Evolutionary conservation across 2,797 vertebrate species (phyloP).

Genomic region (Centroberyx gerrardi): DNA sequence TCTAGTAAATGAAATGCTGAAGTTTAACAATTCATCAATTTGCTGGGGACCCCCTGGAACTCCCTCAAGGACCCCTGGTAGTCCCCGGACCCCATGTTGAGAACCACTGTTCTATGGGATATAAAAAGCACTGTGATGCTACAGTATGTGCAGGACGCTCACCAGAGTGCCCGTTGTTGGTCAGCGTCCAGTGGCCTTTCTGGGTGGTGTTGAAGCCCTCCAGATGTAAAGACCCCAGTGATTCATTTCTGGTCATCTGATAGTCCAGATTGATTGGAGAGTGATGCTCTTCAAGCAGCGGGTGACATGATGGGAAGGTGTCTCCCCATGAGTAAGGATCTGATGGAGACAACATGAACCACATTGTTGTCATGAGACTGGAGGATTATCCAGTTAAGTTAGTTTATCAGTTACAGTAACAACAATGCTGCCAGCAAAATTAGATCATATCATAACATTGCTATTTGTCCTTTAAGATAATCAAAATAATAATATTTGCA

Average conservation of each 20-base stretch:
- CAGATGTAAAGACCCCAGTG: conserved; percentile 84
- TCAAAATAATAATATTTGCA: too few relatives aligned
- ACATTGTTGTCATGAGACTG: background rate
- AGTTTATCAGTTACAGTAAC: too few relatives aligned
- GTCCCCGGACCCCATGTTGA: too few relatives aligned
- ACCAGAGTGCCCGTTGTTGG: conserved; percentile 90
- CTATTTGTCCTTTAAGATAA: too few relatives aligned
- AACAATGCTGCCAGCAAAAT: too few relatives aligned
- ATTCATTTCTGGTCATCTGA: conserved; percentile 71
- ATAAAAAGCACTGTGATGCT: background rate
- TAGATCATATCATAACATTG: background rate
- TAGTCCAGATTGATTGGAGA: conserved; percentile 89
- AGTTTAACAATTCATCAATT: too few relatives aligned
- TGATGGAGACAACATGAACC: conserved; percentile 27
- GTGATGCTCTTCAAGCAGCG: conserved; percentile 81
- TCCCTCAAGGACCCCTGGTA: too few relatives aligned
- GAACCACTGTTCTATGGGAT: too few relatives aligned
- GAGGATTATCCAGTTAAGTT: too few relatives aligned
- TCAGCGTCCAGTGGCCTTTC: conserved; percentile 86
- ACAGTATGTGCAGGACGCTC: background rate
- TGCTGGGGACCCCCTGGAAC: too few relatives aligned
- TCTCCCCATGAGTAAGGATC: conserved; percentile 85
- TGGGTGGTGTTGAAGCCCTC: conserved; percentile 86
- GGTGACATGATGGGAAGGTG: conserved; percentile 79
- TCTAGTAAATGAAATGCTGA: too few relatives aligned